Evolutionary conservation across 2,113 vertebrate genomes (phyloP).

Genomic region (Plecotus auritus): DNA sequence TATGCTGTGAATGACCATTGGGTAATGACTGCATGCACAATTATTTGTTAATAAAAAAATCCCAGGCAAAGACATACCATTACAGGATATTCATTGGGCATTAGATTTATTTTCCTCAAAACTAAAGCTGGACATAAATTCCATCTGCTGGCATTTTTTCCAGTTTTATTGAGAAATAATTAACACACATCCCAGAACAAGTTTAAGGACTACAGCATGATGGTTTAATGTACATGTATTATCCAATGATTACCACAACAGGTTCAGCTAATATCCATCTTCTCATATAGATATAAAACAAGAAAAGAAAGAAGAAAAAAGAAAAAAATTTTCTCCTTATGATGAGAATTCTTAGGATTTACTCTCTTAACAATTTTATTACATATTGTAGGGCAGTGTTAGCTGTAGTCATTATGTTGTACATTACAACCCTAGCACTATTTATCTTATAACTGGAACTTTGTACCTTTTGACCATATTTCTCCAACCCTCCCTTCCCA

Average conservation of each 20-base stretch:
- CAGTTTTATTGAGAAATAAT: neutral
- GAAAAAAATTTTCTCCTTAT: neutral
- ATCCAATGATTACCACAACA: neutral
- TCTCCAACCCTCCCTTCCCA: neutral
- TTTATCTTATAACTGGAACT: neutral
- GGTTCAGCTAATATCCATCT: neutral
- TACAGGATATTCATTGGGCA: neutral
- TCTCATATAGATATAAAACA: neutral
- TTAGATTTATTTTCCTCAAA: neutral
- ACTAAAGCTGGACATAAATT: slow-evolving; percentile 12
- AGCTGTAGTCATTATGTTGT: neutral
- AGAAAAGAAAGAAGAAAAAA: neutral
- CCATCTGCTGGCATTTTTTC: neutral
- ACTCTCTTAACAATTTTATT: neutral
- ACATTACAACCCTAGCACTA: neutral
- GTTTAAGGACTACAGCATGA: neutral
- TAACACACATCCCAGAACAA: neutral
- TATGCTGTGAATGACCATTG: neutral
- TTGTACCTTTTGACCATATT: neutral
- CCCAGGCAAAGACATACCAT: slow-evolving; percentile 20
- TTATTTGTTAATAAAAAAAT: slow-evolving; percentile 2
- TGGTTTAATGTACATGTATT: neutral
- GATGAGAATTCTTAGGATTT: neutral
- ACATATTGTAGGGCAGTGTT: too few relatives aligned
- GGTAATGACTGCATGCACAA: neutral